Evolutionary conservation across 2,113 vertebrate species (phyloP).

Genomic region (Helogale parvula): DNA sequence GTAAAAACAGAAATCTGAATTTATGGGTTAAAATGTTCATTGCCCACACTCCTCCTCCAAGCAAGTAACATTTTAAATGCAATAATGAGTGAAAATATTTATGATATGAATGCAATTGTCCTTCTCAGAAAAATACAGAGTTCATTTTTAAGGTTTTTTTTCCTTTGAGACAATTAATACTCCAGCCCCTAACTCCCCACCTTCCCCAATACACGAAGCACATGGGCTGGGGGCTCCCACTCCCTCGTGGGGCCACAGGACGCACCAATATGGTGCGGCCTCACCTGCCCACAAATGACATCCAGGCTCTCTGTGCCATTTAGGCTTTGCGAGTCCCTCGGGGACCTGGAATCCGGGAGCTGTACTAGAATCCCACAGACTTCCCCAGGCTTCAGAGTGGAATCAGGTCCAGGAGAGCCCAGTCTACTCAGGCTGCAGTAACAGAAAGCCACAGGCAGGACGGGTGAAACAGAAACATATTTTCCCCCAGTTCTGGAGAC

Average conservation of each 20-base stretch:
- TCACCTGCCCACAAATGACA: neutral
- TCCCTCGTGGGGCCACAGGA: neutral
- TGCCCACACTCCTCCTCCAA: neutral
- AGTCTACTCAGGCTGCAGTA: too few species aligned
- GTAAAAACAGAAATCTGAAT: constrained; percentile 24
- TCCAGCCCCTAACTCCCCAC: neutral
- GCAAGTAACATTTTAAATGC: neutral
- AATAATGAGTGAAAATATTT: constrained; percentile 12
- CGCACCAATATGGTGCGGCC: neutral
- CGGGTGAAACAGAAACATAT: neutral
- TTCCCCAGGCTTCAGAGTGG: neutral
- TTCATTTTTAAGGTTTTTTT: neutral
- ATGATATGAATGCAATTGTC: neutral
- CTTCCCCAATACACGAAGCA: neutral
- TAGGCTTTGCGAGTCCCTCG: neutral
- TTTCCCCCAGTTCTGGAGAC: neutral
- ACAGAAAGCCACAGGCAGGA: neutral
- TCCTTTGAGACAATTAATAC: neutral
- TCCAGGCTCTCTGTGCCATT: neutral
- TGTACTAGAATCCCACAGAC: neutral
- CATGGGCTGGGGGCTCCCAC: neutral
- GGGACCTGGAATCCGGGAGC: neutral
- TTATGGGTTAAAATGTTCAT: neutral
- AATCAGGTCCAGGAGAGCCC: neutral
- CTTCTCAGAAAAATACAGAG: neutral